phyloP scores from a whole-genome alignment of 1,140 invertebrate species.

The Brachionus rotundiformis region DNA sequence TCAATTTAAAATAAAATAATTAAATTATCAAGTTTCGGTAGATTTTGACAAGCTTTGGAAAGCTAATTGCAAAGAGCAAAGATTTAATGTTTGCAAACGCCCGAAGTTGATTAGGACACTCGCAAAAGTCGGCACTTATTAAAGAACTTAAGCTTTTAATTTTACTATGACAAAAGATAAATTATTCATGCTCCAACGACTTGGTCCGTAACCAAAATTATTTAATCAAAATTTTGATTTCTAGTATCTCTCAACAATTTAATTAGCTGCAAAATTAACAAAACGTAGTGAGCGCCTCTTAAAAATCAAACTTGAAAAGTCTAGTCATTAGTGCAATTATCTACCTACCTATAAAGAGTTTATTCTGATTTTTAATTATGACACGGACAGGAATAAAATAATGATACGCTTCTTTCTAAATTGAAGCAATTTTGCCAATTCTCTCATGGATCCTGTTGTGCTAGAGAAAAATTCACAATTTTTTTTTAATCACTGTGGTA shows the following conservation, averaged over 20 bases:
- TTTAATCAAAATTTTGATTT: neutral
- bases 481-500: slow-evolving; percentile 25
- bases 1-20: neutral
- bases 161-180: neutral
- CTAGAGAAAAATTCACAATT: slow-evolving; percentile 1
- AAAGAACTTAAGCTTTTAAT: slow-evolving; percentile 15
- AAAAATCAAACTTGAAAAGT: neutral
- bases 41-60: slow-evolving; percentile 2
- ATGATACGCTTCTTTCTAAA: slow-evolving; percentile 19
- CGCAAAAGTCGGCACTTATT: neutral
- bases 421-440: neutral
- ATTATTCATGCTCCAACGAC: slow-evolving; percentile 1
- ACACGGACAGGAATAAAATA: neutral
- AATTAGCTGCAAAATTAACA: slow-evolving; percentile 39
- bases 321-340: slow-evolving; percentile 6
- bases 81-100: neutral
- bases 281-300: neutral
- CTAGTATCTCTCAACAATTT: slow-evolving; percentile 34
- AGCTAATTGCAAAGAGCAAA: neutral
- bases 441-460: slow-evolving; percentile 36
- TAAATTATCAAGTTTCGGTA: neutral
- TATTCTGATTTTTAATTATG: slow-evolving; percentile 26
- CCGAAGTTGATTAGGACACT: neutral
- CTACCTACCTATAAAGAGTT: slow-evolving; percentile 1
- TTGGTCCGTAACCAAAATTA: slow-evolving; percentile 32